Evolutionary conservation across 2,113 vertebrate genomes (phyloP).

Genomic region (Tachysurus vachellii): DNA sequence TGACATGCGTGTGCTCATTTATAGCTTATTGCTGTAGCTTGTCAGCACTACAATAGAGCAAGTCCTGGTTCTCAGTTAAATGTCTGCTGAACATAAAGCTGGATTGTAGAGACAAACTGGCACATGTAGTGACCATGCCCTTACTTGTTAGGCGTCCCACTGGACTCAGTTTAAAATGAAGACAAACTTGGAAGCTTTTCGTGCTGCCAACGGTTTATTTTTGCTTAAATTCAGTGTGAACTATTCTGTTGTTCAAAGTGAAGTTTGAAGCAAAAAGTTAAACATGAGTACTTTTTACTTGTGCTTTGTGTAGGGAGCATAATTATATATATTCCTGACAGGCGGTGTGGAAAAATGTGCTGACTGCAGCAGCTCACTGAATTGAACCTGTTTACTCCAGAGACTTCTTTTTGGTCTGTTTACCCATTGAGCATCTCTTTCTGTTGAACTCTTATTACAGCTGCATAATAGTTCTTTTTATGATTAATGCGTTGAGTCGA

Average conservation of each 20-base stretch:
- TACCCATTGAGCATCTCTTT: neutral
- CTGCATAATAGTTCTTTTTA: neutral
- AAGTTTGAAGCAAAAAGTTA: neutral
- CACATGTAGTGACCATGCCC: neutral
- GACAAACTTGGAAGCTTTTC: neutral
- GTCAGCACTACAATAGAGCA: neutral
- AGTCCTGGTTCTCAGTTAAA: neutral
- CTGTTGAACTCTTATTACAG: neutral
- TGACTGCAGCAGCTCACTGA: neutral
- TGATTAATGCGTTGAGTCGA: slow-evolving; percentile 18
- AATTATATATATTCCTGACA: slow-evolving; percentile 19
- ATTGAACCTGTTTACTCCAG: neutral
- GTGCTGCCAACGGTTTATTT: neutral
- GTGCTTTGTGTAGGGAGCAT: neutral
- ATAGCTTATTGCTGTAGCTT: neutral
- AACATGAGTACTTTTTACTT: slow-evolving; percentile 22
- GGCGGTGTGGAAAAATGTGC: neutral
- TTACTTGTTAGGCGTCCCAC: neutral
- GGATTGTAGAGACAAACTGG: slow-evolving; percentile 14
- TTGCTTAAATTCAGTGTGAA: slow-evolving; percentile 3
- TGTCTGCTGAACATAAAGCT: neutral
- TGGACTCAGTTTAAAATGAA: slow-evolving; percentile 20
- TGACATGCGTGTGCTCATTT: neutral
- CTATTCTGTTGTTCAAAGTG: neutral
- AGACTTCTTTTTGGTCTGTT: neutral